A percentile compares a stretch with the other conserved stretches of the same genome.
Conservation (phyloP, 2,888 invertebrate genomes). For the Romanomermis culicivorax region DNA sequence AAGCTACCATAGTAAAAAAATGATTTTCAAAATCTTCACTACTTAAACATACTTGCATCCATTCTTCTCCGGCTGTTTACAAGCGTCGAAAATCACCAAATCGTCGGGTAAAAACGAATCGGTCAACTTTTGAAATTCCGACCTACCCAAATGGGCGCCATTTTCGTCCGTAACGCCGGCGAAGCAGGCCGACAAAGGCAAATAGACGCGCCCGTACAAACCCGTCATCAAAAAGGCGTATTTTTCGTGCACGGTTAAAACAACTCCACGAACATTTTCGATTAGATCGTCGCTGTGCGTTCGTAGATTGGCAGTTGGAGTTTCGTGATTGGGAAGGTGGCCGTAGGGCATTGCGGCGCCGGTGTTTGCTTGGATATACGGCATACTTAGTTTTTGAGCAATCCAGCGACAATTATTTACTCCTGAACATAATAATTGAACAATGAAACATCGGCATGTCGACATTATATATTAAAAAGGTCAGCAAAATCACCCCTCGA, state of each 20-base stretch:
- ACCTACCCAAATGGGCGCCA: too few species aligned
- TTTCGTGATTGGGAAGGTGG: too few species aligned
- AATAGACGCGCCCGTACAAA: neutral
- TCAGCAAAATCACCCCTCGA: too few species aligned
- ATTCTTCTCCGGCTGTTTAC: neutral
- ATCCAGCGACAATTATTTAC: conserved; percentile 6
- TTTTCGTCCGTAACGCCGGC: neutral
- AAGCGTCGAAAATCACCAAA: neutral
- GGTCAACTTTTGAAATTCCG: neutral
- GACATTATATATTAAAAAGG: too few species aligned
- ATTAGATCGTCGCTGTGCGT: too few species aligned
- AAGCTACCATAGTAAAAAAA: too few species aligned
- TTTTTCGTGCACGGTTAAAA: neutral
- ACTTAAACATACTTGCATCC: conserved; percentile 1
- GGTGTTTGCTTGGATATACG: too few species aligned
- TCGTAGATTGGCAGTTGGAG: too few species aligned
- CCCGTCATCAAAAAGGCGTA: neutral
- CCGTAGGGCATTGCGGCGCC: neutral
- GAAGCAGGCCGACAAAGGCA: neutral
- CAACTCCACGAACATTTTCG: neutral
- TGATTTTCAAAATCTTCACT: too few species aligned
- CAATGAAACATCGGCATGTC: too few species aligned
- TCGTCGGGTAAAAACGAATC: neutral
- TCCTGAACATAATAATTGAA: too few species aligned
- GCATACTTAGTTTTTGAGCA: neutral